Evolutionary conservation across 2,113 vertebrate genomes (phyloP), one percentile per base, ranked within the genome.

Genomic region (Xiphophorus couchianus): DNA sequence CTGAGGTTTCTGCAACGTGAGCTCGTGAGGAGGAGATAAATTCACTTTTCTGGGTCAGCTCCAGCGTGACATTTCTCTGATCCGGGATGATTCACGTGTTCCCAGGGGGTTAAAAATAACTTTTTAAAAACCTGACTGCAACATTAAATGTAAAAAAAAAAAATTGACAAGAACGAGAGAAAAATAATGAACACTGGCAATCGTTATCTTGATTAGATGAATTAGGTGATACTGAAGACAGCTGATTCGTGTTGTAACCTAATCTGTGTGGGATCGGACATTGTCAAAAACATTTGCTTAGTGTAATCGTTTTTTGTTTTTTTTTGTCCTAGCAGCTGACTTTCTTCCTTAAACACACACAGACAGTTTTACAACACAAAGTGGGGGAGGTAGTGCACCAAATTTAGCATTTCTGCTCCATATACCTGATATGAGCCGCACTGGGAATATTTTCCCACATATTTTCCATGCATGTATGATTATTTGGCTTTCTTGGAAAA

Each of bases 1-100:
- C 25, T 35, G 31, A 17, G 67, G 27, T 77, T 83, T 80, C 74
- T 81, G 88, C 87, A 84, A 71, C 61, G 74, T 76, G 83, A 84
- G 84, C 84, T 82, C 80, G 71, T 62, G 51, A 42, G 30, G 48
- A 69, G 71, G 27, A 37, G 3, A 78, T 83, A 78, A 51, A 72
- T 33, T 66, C 74, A 74, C 79, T 78, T 90, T 92, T 91, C 87
- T 92, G 87, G 91, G 89, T 90, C 90, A 90, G 39, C 65, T 74
- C 68, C 83, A 76, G 67, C 78, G 69, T 8, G 80, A 80, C 79
- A 27, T 76, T 77, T 79, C 87, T 87, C 60, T 44, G 9, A 64
- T 74, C 35, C 3, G 69, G 64, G 82, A 86, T 91, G 86, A 92
- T 90, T 86, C 78, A 90, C 89, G 84, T 33, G 72, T 27, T 27